Evolutionary conservation across 37 sponge, comb jelly and placozoan genomes (phyloP), one percentile per base, ranked within the genome.

Genomic region (Haliclona indistincta): DNA sequence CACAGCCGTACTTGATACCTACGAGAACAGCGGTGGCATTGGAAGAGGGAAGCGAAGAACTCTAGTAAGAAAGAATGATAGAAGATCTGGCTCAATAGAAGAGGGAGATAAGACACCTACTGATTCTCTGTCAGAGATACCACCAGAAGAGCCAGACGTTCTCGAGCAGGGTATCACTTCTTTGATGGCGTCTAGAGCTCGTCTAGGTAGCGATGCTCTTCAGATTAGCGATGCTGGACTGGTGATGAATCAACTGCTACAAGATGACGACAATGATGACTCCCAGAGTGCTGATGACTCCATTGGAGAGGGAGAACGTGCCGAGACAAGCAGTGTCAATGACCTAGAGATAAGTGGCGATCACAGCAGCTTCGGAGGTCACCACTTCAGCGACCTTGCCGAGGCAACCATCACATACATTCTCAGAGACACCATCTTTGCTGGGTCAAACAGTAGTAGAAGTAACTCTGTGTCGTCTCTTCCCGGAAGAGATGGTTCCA

Each of bases 381-480:
- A n/a, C n/a, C n/a, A n/a, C n/a, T n/a, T n/a, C n/a, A n/a, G n/a
- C n/a, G n/a, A 58, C n/a, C 60, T 58, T 58, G 60, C 60, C 7
- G 60, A 58, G 25, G n/a, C 26, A 25, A 58, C 60, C 11, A 25
- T 58, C 6, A 58, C 60, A n/a, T 58, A 73, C 68, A 85, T 74
- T 23, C 60, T 86, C 25, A 67, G 68, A 23, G 79, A 67, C 63
- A 43, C 69, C 68, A 53, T 86, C 56, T 79, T 68, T 43, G 60
- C 67, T 28, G n/a, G n/a, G n/a, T n/a, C n/a, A n/a, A n/a, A n/a
- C n/a, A n/a, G n/a, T n/a, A 79, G 79, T 7, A 60, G 85, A 37
- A 44, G 65, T 28, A 76, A 76, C 72, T 84, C 85, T 13, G 74
- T 58, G 32, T 52, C 80, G 0, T 78, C 80, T 32, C 67, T 86